Evolutionary conservation across 2,113 vertebrate species (phyloP), one percentile per base, ranked within the genome.

Genomic region (Seriola quinqueradiata): DNA sequence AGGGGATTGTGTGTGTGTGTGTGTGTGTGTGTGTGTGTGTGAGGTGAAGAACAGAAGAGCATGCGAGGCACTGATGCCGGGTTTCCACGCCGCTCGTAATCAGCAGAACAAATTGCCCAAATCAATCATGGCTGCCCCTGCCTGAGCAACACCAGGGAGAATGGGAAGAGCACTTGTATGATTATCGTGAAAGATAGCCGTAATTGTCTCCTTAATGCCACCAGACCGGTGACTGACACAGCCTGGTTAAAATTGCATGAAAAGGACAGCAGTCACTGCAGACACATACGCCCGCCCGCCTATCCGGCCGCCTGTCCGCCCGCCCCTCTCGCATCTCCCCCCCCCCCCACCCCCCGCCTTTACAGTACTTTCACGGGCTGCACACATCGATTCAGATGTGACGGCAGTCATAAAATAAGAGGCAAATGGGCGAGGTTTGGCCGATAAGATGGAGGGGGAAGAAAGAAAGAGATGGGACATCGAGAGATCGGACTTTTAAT

Each of bases 61-160:
- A 34, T 17, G 72, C 10, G 42, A 82, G 64, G 54, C 65, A 67
- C 80, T 77, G 88, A 90, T 70, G 90, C 83, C 61, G 71, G 70
- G 75, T 85, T 89, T 93, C 80, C 89, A 89, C 79, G 87, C 87
- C 38, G 88, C 88, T 93, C 65, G 87, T 95, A 95, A 95, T 95
- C 94, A 95, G 92, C 88, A 81, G 89, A 94, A 93, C 94, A 95
- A 95, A 95, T 95, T 95, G 94, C 87, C 94, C 92, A 92, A 94
- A 95, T 95, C 95, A 95, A 95, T 96, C 95, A 95, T 65, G 88
- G 90, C 87, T 77, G 80, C 90, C 90, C 87, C 89, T 82, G 92
- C 86, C 85, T 80, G 87, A 86, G 90, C 84, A 87, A 82, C 63
- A 70, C 48, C 70, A 64, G 79, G 52, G 70, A 82, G 79, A 89